Evolutionary conservation across 2,888 invertebrate genomes (phyloP), one percentile per base, ranked within the genome.

Genomic region (Ichneumoninae sp.): DNA sequence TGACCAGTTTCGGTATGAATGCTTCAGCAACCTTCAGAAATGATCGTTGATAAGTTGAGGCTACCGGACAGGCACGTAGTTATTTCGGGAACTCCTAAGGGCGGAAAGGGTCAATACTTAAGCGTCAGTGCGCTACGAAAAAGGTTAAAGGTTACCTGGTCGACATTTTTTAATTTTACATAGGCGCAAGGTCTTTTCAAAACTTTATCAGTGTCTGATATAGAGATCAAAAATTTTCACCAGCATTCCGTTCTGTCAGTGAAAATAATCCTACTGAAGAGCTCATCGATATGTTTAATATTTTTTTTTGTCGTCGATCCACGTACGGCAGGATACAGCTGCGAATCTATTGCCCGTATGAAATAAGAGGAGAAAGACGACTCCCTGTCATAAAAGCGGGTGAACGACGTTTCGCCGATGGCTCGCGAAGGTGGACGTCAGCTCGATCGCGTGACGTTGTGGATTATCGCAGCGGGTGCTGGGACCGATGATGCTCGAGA

Each of bases 401-500:
- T n/a, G 22, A 19, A 63, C 74, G 83, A 79, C 83, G 63, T 75
- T 79, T 73, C 73, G 74, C 52, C 69, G 74, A 74, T 44, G 74
- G 73, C 44, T 54, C 78, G 44, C 33, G 73, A 52, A 79, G 60
- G 36, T 54, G 36, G 44, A 78, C 77, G 83, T 74, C 68, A 83
- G 74, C 40, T 79, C 40, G 78, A 44, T 73, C 50, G 82, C 52
- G 69, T 74, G 74, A 79, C 74, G 74, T 52, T 57, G 66, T 54
- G 83, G 78, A 74, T 83, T 79, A 78, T 69, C 63, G 52, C 70
- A 30, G 30, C 13, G 16, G 44, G 3, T 16, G 30, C 60, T n/a
- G 30, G 50, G 63, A 10, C 65, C n/a, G 69, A 60, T 52, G 78
- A 83, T 44, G 68, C 63, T 78, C 40, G 40, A 74, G 68, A 63